Evolutionary conservation across 2,888 invertebrate genomes (phyloP), one percentile per base, ranked within the genome.

Genomic region (Dorcus parallelipipedus): DNA sequence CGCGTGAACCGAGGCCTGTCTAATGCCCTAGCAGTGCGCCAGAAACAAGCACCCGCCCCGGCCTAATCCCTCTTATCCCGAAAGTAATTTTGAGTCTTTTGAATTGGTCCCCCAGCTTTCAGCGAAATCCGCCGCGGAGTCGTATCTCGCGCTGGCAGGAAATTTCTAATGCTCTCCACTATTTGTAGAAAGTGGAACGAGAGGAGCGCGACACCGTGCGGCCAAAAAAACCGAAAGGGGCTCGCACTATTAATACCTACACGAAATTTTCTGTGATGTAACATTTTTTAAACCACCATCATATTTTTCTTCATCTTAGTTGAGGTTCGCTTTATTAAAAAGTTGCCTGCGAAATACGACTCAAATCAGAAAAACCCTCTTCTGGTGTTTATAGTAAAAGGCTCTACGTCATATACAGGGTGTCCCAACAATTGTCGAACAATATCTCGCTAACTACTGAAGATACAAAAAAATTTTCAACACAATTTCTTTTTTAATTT

Each of bases 61-160:
- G 79, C 79, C 82, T 82, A 82, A 82, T 82, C 82, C 82, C 82
- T 82, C 83, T 82, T 82, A 82, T 82, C 82, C 82, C 81, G 82
- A 82, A 82, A 83, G 83, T 82, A 83, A 83, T 83, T 83, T 82
- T 82, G 82, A 82, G 81, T 82, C 82, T 82, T 83, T 82, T 83
- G 79, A 83, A 82, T 82, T 76, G 76, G 76, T 75, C 76, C 78
- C 78, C 76, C 75, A 73, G 76, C 73, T 74, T 74, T 73, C 73
- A 74, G 72, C 70, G 67, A 64, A 76, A 76, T 75, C 76, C 75
- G 71, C 68, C 72, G 71, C 69, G 71, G 71, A 72, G 70, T 72
- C 73, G 73, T 77, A 76, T 77, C 77, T 75, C 72, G 72, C 70
- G 68, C 68, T 64, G 66, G 68, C 75, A 75, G 74, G 67, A 66